Evolutionary conservation across 2,888 invertebrate genomes (phyloP).

Genomic region (Allygus modestus): DNA sequence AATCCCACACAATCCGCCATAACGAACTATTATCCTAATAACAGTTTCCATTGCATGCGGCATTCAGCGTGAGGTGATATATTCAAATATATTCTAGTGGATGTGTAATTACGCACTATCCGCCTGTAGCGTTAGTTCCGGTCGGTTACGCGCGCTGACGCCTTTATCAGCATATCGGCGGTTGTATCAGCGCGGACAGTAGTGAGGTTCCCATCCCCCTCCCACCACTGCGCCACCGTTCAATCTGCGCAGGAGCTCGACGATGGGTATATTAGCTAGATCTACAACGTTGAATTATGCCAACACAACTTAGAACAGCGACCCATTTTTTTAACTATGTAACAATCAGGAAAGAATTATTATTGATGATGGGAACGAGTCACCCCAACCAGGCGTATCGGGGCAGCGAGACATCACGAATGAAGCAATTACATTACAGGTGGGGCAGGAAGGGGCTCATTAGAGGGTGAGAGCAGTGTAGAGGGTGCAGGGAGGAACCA

Average conservation of each 20-base stretch:
- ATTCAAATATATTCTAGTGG: constrained; percentile 39
- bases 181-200: constrained; percentile 13
- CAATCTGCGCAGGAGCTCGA: neutral
- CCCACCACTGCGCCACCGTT: neutral
- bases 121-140: constrained; percentile 41
- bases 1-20: constrained; percentile 25
- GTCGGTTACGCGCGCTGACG: constrained; percentile 21
- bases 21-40: constrained; percentile 41
- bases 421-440: constrained; percentile 44
- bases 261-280: neutral
- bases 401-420: constrained; percentile 42
- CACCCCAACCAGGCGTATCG: constrained; percentile 35
- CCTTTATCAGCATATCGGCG: neutral
- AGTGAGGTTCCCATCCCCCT: constrained; percentile 14
- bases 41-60: constrained; percentile 31
- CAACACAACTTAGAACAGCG: neutral
- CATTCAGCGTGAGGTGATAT: constrained; percentile 12
- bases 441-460: constrained; percentile 23
- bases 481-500: constrained; percentile 21
- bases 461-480: constrained; percentile 2
- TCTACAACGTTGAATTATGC: neutral
- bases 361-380: constrained; percentile 39
- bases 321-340: neutral
- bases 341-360: neutral
- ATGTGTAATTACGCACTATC: constrained; percentile 33